These are phyloP conservation scores for Gryllus bimaculatus DNA, from an alignment of 1,140 invertebrate genomes.

Conservation along the genomic window DNA sequence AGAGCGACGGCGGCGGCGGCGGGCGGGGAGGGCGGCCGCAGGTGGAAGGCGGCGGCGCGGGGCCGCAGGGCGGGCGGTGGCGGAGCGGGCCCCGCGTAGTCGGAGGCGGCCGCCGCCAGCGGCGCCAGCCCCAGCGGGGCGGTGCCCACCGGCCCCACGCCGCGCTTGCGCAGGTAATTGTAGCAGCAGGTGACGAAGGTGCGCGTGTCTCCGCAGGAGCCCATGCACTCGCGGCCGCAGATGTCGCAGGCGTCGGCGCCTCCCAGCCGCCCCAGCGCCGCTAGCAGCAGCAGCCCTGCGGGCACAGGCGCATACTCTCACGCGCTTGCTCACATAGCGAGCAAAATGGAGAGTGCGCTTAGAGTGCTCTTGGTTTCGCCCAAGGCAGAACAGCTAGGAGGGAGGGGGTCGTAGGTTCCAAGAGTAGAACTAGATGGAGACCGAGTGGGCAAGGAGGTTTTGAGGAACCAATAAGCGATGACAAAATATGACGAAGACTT, in stretches of 20 bases:
- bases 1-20: no score
- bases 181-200: slow-evolving; percentile 50
- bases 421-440: no score
- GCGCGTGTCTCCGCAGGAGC: slow-evolving; percentile 46
- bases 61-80: neutral
- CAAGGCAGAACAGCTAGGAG: no score
- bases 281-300: slow-evolving; percentile 16
- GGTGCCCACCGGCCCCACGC: neutral
- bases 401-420: no score
- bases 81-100: neutral
- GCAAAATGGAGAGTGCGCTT: no score
- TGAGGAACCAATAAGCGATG: no score
- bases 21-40: no score
- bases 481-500: no score
- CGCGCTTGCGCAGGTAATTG: slow-evolving; percentile 45
- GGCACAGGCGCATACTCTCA: neutral
- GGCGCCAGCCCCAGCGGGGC: neutral
- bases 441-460: no score
- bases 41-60: slow-evolving; percentile 7
- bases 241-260: slow-evolving; percentile 36
- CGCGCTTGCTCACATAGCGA: no score
- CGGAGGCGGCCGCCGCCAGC: slow-evolving; percentile 6
- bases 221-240: slow-evolving; percentile 45
- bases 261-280: slow-evolving; percentile 8
- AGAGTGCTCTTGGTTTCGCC: no score